These are phyloP conservation scores for Caenorhabditis auriculariae DNA, from an alignment of 2,888 invertebrate genomes.

Conservation along the genomic window DNA sequence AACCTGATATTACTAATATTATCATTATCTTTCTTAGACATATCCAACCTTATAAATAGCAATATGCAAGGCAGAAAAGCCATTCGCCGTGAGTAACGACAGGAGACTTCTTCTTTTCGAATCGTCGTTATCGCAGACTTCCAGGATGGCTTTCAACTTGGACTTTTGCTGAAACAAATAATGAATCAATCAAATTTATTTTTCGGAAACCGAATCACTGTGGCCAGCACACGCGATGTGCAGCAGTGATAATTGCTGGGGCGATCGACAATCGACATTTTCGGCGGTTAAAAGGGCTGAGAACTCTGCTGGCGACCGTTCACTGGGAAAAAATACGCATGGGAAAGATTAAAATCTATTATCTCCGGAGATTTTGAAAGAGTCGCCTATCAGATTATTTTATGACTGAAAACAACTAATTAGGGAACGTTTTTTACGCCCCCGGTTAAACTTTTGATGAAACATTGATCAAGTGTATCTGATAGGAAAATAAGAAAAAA, in stretches of 20 bases:
- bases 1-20: no score
- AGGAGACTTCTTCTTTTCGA: conserved; percentile 37
- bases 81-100: conserved; percentile 56
- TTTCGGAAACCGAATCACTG: conserved; percentile 36
- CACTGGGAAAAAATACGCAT: no score
- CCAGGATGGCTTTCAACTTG: conserved; percentile 42
- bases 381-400: no score
- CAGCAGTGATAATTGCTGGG: conserved; percentile 52
- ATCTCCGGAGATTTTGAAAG: no score
- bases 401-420: no score
- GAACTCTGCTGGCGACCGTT: conserved; percentile 46
- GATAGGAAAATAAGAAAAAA: no score
- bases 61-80: conserved; percentile 65
- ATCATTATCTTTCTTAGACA: no score
- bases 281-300: conserved; percentile 16
- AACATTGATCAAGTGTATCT: no score
- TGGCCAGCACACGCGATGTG: conserved; percentile 58
- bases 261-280: conserved; percentile 30
- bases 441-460: no score
- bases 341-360: no score
- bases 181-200: conserved; percentile 1
- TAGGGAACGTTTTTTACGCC: no score
- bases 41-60: conserved; percentile 64
- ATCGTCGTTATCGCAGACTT: conserved; percentile 32
- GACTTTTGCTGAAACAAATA: conserved; percentile 38